Conservation (phyloP, 2,888 invertebrate genomes). For the Zygogramma bicolorata region DNA sequence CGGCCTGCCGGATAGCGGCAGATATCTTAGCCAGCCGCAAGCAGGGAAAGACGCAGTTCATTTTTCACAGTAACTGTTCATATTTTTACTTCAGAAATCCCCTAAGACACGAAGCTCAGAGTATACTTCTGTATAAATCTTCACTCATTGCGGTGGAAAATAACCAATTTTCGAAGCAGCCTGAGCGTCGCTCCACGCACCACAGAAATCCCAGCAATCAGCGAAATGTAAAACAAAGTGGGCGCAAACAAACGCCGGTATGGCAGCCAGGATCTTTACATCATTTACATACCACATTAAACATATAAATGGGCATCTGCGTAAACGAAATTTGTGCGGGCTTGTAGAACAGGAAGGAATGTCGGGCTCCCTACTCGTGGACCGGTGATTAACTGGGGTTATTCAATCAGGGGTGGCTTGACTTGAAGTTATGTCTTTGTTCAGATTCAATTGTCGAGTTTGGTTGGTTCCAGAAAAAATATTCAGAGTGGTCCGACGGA, state of each 20-base stretch:
- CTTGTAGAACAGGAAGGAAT: constrained; percentile 46
- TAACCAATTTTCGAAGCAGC: background rate
- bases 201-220: constrained; percentile 2
- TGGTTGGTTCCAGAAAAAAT: too few relatives aligned
- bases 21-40: too few relatives aligned
- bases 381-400: constrained; percentile 50
- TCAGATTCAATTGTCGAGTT: too few relatives aligned
- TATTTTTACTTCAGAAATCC: too few relatives aligned
- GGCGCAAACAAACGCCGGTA: constrained; percentile 11
- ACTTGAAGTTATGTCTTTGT: too few relatives aligned
- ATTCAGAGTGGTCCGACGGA: too few relatives aligned
- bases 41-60: too few relatives aligned
- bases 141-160: background rate
- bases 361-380: constrained; percentile 43
- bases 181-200: background rate
- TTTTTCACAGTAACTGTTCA: too few relatives aligned
- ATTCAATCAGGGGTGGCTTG: constrained; percentile 17
- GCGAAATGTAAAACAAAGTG: constrained; percentile 24
- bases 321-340: constrained; percentile 47
- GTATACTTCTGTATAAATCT: background rate
- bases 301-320: constrained; percentile 45
- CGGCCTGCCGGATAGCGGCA: too few relatives aligned
- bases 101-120: background rate
- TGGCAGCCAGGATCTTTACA: constrained; percentile 28
- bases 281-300: constrained; percentile 49